phyloP scores from a whole-genome alignment of 2,888 invertebrate genomes.

The Dasysyrphus albostriatus region DNA sequence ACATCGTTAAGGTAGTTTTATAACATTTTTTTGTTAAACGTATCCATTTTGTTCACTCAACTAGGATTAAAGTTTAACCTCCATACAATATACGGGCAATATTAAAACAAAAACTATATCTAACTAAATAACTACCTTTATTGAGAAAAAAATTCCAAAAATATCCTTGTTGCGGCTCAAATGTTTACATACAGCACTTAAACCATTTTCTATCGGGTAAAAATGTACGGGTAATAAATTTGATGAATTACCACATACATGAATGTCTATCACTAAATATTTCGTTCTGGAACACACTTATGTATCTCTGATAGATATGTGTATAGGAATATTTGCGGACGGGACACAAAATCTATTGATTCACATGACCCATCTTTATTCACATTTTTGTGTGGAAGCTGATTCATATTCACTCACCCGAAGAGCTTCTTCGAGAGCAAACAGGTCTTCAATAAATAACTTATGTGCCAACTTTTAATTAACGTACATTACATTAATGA shows the following conservation, averaged over 20 bases:
- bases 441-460: slow-evolving; percentile 49
- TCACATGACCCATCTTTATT: slow-evolving; percentile 18
- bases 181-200: neutral
- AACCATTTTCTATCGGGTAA: neutral
- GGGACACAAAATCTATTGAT: slow-evolving; percentile 11
- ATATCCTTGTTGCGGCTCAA: neutral
- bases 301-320: neutral
- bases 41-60: neutral
- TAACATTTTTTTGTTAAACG: neutral
- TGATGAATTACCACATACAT: slow-evolving; percentile 14
- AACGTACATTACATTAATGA: slow-evolving; percentile 73
- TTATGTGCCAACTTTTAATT: slow-evolving; percentile 75
- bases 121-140: no score
- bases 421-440: slow-evolving; percentile 26
- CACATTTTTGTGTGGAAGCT: neutral
- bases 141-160: neutral
- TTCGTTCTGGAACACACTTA: neutral
- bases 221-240: slow-evolving; percentile 43
- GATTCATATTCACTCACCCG: slow-evolving; percentile 4
- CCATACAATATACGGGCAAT: neutral
- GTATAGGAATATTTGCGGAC: neutral
- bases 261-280: no score
- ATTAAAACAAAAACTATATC: neutral
- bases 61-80: neutral
- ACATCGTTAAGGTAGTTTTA: slow-evolving; percentile 2